Evolutionary conservation across 2,113 vertebrate genomes (phyloP), one percentile per base, ranked within the genome.

Genomic region (Anhinga rufa): DNA sequence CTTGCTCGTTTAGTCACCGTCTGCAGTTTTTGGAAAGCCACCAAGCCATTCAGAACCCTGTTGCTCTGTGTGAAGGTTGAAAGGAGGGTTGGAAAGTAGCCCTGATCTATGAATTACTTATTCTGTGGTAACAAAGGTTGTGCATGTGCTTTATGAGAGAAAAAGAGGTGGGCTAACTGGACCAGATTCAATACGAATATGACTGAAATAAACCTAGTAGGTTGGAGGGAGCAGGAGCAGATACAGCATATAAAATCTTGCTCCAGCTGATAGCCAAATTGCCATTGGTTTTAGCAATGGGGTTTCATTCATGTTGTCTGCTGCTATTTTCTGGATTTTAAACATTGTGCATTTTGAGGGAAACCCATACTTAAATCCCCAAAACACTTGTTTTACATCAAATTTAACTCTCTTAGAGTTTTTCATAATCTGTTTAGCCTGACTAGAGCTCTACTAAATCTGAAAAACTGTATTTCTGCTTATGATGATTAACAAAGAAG

Each of bases 281-380:
- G 12, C 6, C 32, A 1, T 3, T 17, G n/a, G 8, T 62, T 94
- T 77, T 14, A 54, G 32, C 51, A 74, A n/a, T 3, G 4, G 15
- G 19, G 14, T 36, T 85, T 66, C 12, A 2, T 66, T 68, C 65
- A 38, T 44, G 22, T 8, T 68, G 29, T 20, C 64, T 75, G 36
- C 62, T 74, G 58, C 20, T 85, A 17, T 38, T 55, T 20, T 29
- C 34, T 90, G 68, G 8, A 51, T 86, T 58, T 70, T 66, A 86
- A 1, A 31, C 22, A 6, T 6, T 10, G 17, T n/a, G 29, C 44
- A 75, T 91, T 71, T 78, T 62, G 42, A 78, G 29, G 25, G 86
- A 74, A 90, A n/a, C 0, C 0, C 4, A 3, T 4, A 17, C 34
- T 61, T 61, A 40, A 80, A 55, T 6, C 19, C 38, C 42, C 29